Evolutionary conservation across 2,888 invertebrate species (phyloP), one percentile per base, ranked within the genome.

Genomic region (Lasioglossum lativentre): DNA sequence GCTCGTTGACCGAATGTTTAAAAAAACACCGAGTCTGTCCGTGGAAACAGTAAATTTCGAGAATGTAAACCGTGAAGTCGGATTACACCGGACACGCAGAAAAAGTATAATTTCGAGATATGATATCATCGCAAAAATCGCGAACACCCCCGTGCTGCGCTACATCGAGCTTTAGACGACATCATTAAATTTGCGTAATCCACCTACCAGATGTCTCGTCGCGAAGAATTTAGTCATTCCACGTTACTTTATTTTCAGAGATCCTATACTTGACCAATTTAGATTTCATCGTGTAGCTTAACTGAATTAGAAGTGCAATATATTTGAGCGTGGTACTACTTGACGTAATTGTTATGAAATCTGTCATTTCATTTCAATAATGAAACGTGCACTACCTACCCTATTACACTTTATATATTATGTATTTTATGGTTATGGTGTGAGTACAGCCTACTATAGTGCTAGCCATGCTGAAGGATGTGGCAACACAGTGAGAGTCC

Each of bases 101-200:
- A 66, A 59, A 71, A 80, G 78, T 83, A n/a, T n/a, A 83, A 85
- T 85, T 78, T 83, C 68, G 38, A 66, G 12, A 68, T 77, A 71
- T 89, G 90, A 90, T 82, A 88, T 90, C 90, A 91, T 75, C 80
- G 82, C 30, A 76, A 80, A 63, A 75, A 84, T 81, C 78, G 27
- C 75, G n/a, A n/a, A 81, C 77, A 85, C 74, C 70, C 70, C 63
- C 70, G 27, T 68, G 47, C 27, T n/a, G 2, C 56, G 16, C 8
- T 4, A 74, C 52, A 47, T 59, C 70, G 45, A 42, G 47, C 76
- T 38, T 85, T 80, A 74, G 79, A 87, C 77, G 73, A 81, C 78
- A 78, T 87, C 72, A 66, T 77, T 87, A 80, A 89, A 71, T 76
- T 80, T 78, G 75, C 78, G 76, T 80, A 75, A 87, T 89, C 78